Evolutionary conservation across 2,888 invertebrate species (phyloP), one percentile per base, ranked within the genome.

Genomic region (Coenonympha glycerion): DNA sequence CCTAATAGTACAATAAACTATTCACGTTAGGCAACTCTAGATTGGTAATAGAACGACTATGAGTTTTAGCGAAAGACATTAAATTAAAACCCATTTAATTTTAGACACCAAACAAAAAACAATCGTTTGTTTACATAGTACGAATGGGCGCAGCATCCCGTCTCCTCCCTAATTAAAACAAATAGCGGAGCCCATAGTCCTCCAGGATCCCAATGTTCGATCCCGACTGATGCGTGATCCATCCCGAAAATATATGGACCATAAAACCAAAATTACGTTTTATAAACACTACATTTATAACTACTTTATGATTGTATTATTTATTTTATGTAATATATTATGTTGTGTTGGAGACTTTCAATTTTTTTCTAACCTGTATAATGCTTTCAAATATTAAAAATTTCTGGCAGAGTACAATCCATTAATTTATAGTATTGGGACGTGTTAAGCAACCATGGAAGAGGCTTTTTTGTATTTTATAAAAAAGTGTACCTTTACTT

Each of bases 261-360:
- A 83, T 84, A 84, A 85, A 86, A 76, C 73, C 64, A 75, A 81
- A 76, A 83, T 84, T 80, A 83, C 76, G 71, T 83, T 84, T 83
- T 85, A 85, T 84, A 87, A 87, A 86, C 85, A 87, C 83, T 84
- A 77, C 85, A 78, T 83, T 82, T 81, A 83, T 83, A 81, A 85
- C 82, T 80, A 82, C 81, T 84, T 85, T 84, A 84, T 82, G 85
- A 86, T 85, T 85, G 80, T 76, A 80, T 84, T 85, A 86, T 87
- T 86, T 84, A 87, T 87, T 86, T 84, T 84, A 82, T 69, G 83
- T 86, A 85, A 87, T 86, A 83, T 82, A 84, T 86, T 87, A 84
- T 71, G 69, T 69, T 78, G 45, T 45, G 71, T 71, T 74, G 71
- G 76, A 77, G 77, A 76, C 71, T 84, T 80, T 74, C 76, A 72